Evolutionary conservation across 2,888 invertebrate species (phyloP).

Genomic region (Lasius platythorax): DNA sequence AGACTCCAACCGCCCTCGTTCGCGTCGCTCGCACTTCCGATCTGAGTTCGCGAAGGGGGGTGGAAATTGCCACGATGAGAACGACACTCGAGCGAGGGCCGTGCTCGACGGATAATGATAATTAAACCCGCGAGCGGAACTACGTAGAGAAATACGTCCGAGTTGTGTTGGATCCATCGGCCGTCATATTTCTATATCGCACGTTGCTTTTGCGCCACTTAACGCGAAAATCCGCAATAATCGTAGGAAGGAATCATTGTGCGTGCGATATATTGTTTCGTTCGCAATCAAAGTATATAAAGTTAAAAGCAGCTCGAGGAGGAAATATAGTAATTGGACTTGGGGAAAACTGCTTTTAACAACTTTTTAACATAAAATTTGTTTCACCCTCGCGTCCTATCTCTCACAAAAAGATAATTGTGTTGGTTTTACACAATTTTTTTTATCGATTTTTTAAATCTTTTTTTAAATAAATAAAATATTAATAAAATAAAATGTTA

Average conservation of each 20-base stretch:
- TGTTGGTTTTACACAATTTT: background rate
- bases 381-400: background rate
- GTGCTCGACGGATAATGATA: constrained; percentile 21
- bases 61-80: constrained; percentile 40
- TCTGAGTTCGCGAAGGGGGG: constrained; percentile 11
- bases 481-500: background rate
- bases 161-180: background rate
- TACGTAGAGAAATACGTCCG: background rate
- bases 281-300: background rate
- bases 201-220: background rate
- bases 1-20: constrained; percentile 34
- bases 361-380: constrained; percentile 9
- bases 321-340: background rate
- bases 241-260: background rate
- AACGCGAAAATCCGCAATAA: background rate
- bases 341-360: background rate
- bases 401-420: background rate
- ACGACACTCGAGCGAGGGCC: constrained; percentile 32
- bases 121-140: constrained; percentile 16
- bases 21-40: constrained; percentile 53
- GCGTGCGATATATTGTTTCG: background rate
- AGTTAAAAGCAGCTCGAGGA: constrained; percentile 1
- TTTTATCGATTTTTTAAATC: background rate
- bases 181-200: background rate
- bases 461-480: background rate